phyloP scores from a whole-genome alignment of 2,797 vertebrate genomes.

The Pseudochromis fuscus region DNA sequence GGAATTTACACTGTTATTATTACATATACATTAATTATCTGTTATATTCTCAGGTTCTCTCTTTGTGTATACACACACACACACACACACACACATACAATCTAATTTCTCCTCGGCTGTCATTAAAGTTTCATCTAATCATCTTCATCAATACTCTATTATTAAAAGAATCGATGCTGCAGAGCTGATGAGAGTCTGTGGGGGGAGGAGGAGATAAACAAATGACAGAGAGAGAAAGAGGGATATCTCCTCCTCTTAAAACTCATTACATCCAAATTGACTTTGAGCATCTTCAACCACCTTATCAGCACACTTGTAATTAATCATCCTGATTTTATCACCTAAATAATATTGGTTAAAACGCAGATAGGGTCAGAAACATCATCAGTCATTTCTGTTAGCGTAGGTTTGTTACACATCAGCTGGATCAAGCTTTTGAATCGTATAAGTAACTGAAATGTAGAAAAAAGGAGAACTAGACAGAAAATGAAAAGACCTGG shows the following conservation, averaged over 20 bases:
- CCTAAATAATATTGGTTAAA: background rate
- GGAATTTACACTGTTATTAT: no score
- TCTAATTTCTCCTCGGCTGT: background rate
- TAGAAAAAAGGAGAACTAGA: background rate
- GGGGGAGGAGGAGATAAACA: background rate
- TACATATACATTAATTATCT: no score
- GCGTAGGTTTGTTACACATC: no score
- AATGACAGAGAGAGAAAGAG: no score
- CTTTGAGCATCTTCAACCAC: background rate
- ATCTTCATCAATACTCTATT: slow-evolving; percentile 28
- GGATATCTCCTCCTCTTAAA: no score
- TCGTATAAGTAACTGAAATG: background rate
- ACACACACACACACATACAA: background rate
- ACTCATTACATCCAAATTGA: slow-evolving; percentile 1
- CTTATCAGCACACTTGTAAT: background rate
- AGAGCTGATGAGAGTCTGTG: slow-evolving; percentile 7
- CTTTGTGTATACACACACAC: no score
- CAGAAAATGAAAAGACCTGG: background rate
- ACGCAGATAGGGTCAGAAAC: background rate
- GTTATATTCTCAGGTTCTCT: no score
- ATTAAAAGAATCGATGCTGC: slow-evolving; percentile 11
- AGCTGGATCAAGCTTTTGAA: no score
- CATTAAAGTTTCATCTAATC: slow-evolving; percentile 28
- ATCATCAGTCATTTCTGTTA: background rate
- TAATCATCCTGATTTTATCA: background rate